These are phyloP conservation scores for Rhabdomys pumilio DNA, from an alignment of 2,797 vertebrate genomes.

Conservation along the genomic window DNA sequence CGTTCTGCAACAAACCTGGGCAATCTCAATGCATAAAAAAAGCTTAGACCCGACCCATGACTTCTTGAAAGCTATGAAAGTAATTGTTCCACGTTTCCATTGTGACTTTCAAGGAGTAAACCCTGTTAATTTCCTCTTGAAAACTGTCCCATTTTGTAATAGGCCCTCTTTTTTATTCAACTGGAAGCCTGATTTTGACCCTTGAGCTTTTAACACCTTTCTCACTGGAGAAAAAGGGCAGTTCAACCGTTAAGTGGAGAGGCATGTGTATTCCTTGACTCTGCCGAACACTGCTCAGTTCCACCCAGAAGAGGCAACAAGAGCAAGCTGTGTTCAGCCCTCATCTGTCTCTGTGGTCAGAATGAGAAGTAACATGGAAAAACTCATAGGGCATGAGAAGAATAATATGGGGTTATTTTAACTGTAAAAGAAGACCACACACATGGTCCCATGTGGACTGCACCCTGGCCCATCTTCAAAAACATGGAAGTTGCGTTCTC, in stretches of 20 bases:
- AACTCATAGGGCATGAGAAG: constrained; percentile 85
- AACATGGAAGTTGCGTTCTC: constrained; percentile 86
- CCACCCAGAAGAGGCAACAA: constrained; percentile 38
- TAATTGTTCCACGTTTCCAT: constrained; percentile 28
- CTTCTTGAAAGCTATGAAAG: constrained; percentile 56
- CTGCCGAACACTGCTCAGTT: not conserved
- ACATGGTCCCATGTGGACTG: constrained; percentile 86
- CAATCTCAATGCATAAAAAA: not conserved
- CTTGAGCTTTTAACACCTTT: constrained; percentile 73
- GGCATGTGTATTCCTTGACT: not conserved
- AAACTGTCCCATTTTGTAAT: not conserved
- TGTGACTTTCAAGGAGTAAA: constrained; percentile 20
- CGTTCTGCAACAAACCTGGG: not conserved
- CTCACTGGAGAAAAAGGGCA: constrained; percentile 56
- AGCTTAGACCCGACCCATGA: not conserved
- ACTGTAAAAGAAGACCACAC: constrained; percentile 89
- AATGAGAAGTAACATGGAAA: constrained; percentile 84
- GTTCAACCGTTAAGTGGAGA: constrained; percentile 43
- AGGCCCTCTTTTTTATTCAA: constrained; percentile 54
- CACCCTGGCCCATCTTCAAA: constrained; percentile 90
- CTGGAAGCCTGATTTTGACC: constrained; percentile 67
- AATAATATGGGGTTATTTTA: constrained; percentile 85
- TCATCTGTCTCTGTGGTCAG: constrained; percentile 75
- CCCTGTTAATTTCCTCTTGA: constrained; percentile 36
- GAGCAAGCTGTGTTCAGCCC: constrained; percentile 65